phyloP scores from a whole-genome alignment of 2,113 vertebrate species.

The Stegostoma tigrinum region DNA sequence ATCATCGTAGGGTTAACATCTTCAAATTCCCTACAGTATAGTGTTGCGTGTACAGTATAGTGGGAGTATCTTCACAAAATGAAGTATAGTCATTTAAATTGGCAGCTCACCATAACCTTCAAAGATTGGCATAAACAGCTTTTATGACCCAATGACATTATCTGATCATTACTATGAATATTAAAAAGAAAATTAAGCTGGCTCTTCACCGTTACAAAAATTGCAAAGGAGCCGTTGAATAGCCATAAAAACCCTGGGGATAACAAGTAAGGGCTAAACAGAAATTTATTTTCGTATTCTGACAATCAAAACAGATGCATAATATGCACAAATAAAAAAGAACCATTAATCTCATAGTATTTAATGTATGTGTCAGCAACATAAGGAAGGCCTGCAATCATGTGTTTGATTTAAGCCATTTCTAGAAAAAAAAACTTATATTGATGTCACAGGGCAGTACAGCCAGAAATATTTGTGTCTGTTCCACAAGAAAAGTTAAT shows the following conservation, averaged over 20 bases:
- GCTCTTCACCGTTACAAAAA: neutral
- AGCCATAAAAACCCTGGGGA: neutral
- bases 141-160: neutral
- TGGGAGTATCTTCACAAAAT: neutral
- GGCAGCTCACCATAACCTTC: neutral
- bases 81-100: neutral
- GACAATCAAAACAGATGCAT: neutral
- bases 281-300: neutral
- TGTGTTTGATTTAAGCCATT: neutral
- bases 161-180: neutral
- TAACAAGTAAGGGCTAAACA: neutral
- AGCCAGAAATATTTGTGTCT: neutral
- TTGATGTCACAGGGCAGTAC: neutral
- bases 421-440: neutral
- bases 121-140: neutral
- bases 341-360: neutral
- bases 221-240: neutral
- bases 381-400: neutral
- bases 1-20: neutral
- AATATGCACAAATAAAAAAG: neutral
- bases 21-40: neutral
- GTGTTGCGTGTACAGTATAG: neutral
- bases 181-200: neutral
- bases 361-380: neutral
- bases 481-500: neutral